Conservation (phyloP, 1,140 invertebrate genomes). For the Lepidurus packardi region DNA sequence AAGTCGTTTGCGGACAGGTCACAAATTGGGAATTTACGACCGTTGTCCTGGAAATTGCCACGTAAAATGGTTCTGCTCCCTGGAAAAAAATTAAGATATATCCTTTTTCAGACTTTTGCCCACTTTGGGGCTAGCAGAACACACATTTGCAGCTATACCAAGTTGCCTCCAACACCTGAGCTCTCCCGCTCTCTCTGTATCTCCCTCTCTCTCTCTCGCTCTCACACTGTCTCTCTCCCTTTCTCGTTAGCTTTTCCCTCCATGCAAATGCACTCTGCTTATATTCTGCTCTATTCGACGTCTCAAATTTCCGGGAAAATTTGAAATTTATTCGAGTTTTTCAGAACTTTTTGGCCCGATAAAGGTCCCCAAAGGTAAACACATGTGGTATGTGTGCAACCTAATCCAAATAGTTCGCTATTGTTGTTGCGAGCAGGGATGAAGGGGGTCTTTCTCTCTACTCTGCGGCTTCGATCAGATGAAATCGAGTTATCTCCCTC, state of each 20-base stretch:
- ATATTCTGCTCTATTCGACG: background rate
- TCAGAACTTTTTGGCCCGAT: background rate
- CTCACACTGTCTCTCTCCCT: no score
- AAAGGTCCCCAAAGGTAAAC: slow-evolving; percentile 8
- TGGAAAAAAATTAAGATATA: background rate
- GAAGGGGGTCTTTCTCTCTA: background rate
- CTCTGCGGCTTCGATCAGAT: background rate
- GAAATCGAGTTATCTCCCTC: slow-evolving; percentile 19
- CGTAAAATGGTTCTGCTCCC: background rate
- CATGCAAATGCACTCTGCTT: background rate
- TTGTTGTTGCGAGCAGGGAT: background rate
- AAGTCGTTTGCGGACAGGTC: slow-evolving; percentile 7
- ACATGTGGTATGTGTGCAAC: slow-evolving; percentile 9
- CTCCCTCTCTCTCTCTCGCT: background rate
- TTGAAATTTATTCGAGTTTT: background rate
- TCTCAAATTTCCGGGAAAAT: background rate
- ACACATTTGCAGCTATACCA: background rate
- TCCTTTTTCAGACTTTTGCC: background rate
- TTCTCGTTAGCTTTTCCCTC: no score
- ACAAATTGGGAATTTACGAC: slow-evolving; percentile 16
- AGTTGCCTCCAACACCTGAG: background rate
- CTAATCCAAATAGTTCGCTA: background rate
- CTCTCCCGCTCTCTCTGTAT: background rate
- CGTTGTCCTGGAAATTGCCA: background rate
- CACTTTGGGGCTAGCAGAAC: no score